Base-by-base conservation (phyloP, 2,113 vertebrate species). In the Meles meles region DNA sequence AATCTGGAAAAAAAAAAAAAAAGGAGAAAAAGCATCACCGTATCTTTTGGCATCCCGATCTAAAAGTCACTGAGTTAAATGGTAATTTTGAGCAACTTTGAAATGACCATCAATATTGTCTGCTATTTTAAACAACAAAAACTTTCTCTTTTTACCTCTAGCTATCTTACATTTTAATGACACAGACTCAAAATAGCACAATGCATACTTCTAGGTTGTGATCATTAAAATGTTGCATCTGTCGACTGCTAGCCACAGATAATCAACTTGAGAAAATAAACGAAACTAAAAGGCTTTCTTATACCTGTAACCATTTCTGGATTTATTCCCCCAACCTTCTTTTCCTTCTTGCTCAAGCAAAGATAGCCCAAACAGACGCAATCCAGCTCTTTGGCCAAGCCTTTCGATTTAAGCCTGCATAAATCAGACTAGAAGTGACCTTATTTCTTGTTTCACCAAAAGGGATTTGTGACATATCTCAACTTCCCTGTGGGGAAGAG, bases 151-250 rank as follows among this genome's bases (percentile, higher is more conserved):
- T 7, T 13, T 87, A 69, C 61, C 31, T 95, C 67, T 2, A 71
- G 76, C 37, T 81, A 76, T 21, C 31, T 91, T 76, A 39, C 3
- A 27, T 97, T 95, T 90, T 88, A 96, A 90, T 87, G 65, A 89
- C 97, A 93, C 15, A 59, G 34, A 44, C 49, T 91, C 86, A 93
- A 34, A 96, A 52, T 80, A 96, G 61, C 72, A 79, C 61, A 91
- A 29, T 6, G 7, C 65, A 27, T 89, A 90, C n/a, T 93, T 97
- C 95, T 92, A 88, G 37, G 86, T 91, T 97, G 65, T 92, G 83
- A 59, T 96, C 42, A 93, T 92, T 74, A 92, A 89, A 89, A 83
- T 93, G 89, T 37, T 76, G 97, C 42, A 63, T 89, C 95, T 57
- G 23, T n/a, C 42, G 61, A 57, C n/a, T 52, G 7, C 42, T 79